These are phyloP conservation scores for Psilanteris sp. DNA, from an alignment of 1,140 invertebrate genomes.

Conservation along the genomic window DNA sequence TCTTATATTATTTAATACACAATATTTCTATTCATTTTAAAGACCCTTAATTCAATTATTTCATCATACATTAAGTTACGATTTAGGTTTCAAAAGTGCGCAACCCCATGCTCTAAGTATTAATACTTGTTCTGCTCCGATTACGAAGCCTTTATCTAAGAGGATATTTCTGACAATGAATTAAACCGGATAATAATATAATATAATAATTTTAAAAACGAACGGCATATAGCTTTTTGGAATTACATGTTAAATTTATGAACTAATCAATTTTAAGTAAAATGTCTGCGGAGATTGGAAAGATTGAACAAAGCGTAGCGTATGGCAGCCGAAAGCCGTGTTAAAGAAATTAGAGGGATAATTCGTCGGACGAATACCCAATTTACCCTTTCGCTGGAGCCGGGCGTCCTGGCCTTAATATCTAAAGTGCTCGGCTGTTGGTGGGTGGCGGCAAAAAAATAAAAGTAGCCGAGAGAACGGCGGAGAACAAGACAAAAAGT, in stretches of 20 bases:
- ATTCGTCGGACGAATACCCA: conserved; percentile 80
- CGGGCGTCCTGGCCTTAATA: conserved; percentile 78
- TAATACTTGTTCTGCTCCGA: too few relatives aligned
- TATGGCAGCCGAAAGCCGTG: conserved; percentile 65
- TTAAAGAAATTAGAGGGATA: conserved; percentile 81
- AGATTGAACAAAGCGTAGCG: conserved; percentile 59
- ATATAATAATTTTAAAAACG: too few relatives aligned
- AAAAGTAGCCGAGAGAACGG: conserved; percentile 53
- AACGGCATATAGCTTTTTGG: too few relatives aligned
- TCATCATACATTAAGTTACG: too few relatives aligned
- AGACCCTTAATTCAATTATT: too few relatives aligned
- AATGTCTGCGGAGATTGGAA: conserved; percentile 56
- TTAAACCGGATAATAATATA: too few relatives aligned
- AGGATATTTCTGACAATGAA: too few relatives aligned
- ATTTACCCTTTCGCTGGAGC: conserved; percentile 78
- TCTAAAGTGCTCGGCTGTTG: conserved; percentile 78
- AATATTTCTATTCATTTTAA: too few relatives aligned
- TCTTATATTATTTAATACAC: too few relatives aligned
- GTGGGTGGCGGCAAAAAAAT: conserved; percentile 62
- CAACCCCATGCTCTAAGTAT: too few relatives aligned
- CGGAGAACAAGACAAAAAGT: conserved; percentile 61
- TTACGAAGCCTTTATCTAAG: too few relatives aligned
- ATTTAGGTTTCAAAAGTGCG: too few relatives aligned
- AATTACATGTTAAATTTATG: conserved; percentile 10
- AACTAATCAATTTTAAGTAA: conserved; percentile 55